phyloP scores from a whole-genome alignment of 2,113 vertebrate species.

The Calyptommatus sinebrachiatus region DNA sequence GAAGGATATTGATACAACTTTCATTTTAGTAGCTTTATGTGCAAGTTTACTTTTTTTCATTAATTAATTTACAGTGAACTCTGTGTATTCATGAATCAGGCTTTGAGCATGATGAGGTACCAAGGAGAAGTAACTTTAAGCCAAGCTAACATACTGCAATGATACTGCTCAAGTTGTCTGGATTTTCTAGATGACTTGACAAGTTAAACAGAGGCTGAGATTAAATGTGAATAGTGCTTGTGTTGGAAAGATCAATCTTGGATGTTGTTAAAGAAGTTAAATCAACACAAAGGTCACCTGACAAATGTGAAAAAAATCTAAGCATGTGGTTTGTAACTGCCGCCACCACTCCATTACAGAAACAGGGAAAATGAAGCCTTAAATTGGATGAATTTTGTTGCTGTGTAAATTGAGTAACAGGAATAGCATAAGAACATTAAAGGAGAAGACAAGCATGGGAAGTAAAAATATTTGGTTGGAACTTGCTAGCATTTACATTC shows the following conservation, averaged over 20 bases:
- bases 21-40: background rate
- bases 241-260: constrained; percentile 52
- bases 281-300: constrained; percentile 48
- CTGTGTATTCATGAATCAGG: background rate
- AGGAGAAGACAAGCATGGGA: background rate
- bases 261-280: constrained; percentile 47
- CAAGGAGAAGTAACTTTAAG: constrained; percentile 7
- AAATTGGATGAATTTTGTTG: constrained; percentile 3
- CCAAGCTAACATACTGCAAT: background rate
- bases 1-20: background rate
- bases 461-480: background rate
- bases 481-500: background rate
- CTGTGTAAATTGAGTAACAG: background rate
- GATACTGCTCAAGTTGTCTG: constrained; percentile 11
- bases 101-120: background rate
- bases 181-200: constrained; percentile 53
- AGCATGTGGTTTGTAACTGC: background rate
- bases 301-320: constrained; percentile 45
- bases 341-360: background rate
- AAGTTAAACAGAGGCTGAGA: constrained; percentile 58
- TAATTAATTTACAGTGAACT: background rate
- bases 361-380: constrained; percentile 13
- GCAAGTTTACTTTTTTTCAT: background rate
- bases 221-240: constrained; percentile 58
- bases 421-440: background rate